Evolutionary conservation across 2,888 invertebrate species (phyloP).

Genomic region (Spicauda simplicius): DNA sequence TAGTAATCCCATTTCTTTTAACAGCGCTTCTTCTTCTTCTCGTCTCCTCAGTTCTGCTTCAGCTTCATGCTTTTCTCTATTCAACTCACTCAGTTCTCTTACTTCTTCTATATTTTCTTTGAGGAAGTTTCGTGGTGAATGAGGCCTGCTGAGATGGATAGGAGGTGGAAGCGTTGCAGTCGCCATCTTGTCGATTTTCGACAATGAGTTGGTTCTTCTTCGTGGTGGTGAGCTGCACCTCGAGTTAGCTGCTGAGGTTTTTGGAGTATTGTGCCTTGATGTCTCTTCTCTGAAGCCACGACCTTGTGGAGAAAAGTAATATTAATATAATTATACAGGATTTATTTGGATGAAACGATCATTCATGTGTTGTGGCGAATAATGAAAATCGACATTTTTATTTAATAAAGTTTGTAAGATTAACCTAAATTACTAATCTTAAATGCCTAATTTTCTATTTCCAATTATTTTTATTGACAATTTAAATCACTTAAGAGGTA

Average conservation of each 20-base stretch:
- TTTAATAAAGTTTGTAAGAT: too few relatives aligned
- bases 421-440: too few relatives aligned
- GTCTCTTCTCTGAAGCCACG: constrained; percentile 82
- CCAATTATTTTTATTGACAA: too few relatives aligned
- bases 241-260: constrained; percentile 72
- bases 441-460: too few relatives aligned
- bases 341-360: too few relatives aligned
- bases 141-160: constrained; percentile 60
- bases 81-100: constrained; percentile 76
- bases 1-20: constrained; percentile 77
- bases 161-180: constrained; percentile 65
- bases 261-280: constrained; percentile 84
- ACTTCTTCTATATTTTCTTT: constrained; percentile 80
- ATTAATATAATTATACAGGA: not conserved
- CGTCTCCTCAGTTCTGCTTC: constrained; percentile 70
- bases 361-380: too few relatives aligned
- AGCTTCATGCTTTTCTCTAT: constrained; percentile 78
- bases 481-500: too few relatives aligned
- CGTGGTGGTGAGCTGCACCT: constrained; percentile 72
- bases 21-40: constrained; percentile 76
- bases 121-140: constrained; percentile 75
- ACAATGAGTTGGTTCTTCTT: constrained; percentile 72
- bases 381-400: too few relatives aligned
- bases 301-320: constrained; percentile 48
- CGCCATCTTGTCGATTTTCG: constrained; percentile 76